Evolutionary conservation across 2,797 vertebrate genomes (phyloP).

Genomic region (Amblyraja radiata): DNA sequence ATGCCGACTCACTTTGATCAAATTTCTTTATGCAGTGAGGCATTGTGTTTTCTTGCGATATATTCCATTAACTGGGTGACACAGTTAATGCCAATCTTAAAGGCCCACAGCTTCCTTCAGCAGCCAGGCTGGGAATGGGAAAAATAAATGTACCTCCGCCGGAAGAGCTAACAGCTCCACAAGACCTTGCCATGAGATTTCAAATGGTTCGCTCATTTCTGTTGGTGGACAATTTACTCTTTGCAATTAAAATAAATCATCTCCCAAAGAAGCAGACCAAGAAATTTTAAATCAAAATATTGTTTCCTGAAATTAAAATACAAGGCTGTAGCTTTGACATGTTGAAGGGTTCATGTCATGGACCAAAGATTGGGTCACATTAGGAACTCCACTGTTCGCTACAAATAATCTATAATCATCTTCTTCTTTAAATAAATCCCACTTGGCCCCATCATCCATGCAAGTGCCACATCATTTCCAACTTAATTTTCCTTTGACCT

Average conservation of each 20-base stretch:
- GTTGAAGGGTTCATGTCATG: not conserved
- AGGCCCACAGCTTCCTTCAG: not conserved
- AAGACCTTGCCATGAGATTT: not conserved
- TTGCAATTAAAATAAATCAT: not conserved
- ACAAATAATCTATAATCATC: too few species aligned
- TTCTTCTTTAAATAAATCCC: too few species aligned
- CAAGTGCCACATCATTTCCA: too few species aligned
- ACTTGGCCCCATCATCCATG: too few species aligned
- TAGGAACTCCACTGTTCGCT: too few species aligned
- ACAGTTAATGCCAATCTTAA: not conserved
- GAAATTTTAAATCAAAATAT: not conserved
- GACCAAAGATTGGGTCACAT: too few species aligned
- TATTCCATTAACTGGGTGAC: not conserved
- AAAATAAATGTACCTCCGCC: not conserved
- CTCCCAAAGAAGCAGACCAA: not conserved
- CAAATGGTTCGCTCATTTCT: not conserved
- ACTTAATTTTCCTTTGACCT: too few species aligned
- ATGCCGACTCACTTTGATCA: not conserved
- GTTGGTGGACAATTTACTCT: not conserved
- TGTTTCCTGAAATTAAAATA: not conserved
- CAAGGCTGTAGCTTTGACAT: not conserved
- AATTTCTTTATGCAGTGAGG: not conserved
- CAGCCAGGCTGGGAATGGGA: not conserved
- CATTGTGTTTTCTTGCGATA: not conserved
- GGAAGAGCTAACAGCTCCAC: not conserved